Evolutionary conservation across 1,140 invertebrate species (phyloP), one percentile per base, ranked within the genome.

Genomic region (Belonocnema kinseyi): DNA sequence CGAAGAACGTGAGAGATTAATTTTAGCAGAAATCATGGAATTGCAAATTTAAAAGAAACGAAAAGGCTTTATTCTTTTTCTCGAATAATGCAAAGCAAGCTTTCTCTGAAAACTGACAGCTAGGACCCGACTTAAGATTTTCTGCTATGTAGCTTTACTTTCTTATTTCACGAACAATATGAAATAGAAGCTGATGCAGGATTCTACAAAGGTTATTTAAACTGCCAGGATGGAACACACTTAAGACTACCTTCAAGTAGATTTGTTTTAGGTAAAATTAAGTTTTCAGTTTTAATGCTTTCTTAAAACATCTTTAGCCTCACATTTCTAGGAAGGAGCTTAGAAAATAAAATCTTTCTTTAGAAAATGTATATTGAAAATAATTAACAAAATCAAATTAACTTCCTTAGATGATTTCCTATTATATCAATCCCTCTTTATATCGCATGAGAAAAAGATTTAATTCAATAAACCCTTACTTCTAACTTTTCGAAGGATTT

Each of bases 61-160:
- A 16, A 33, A 12, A 7, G 58, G 26, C 26, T 40, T 66, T 66
- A 66, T 66, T 66, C 58, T 12, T 16, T 33, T 66, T 40, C 58
- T 66, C 58, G 58, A 66, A 66, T 66, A 66, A 66, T 66, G 58
- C 58, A 66, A 66, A 13, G 21, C 13, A 14, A 66, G 58, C 58
- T 4, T 26, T 66, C 26, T 66, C 13, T 66, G 26, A 66, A 66
- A 21, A 66, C 26, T 40, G 26, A n/a, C 26, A 16, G 26, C 58
- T 40, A 46, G 12, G 26, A 16, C 26, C 33, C 58, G 21, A 66
- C 58, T 66, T 66, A 66, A 66, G 58, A 40, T 66, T 66, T 66
- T 40, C 13, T 66, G 13, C 8, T 33, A 66, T 26, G 13, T 13
- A 33, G 58, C 19, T 33, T 16, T 66, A 13, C 58, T 66, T 33